Conservation (phyloP, 2,113 vertebrate genomes). For the Neoarius graeffei region DNA sequence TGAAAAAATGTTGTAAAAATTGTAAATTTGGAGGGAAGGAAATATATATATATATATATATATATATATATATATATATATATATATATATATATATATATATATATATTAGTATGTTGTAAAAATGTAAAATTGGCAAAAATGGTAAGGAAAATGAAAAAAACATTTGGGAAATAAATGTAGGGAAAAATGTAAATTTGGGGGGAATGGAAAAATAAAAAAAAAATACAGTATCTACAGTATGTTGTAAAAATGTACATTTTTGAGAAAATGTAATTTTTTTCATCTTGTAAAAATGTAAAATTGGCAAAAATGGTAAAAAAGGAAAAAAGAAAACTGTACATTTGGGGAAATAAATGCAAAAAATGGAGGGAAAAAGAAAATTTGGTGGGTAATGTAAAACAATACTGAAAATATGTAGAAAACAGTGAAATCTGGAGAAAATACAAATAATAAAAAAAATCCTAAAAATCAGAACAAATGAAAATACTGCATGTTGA, state of each 20-base stretch:
- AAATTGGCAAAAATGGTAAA: not conserved
- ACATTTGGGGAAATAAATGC: not conserved
- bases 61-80: too few relatives aligned
- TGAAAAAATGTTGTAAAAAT: not conserved
- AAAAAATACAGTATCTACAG: too few relatives aligned
- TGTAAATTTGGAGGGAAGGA: too few relatives aligned
- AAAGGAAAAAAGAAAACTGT: not conserved
- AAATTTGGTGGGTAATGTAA: not conserved
- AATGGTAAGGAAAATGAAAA: not conserved
- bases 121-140: not conserved
- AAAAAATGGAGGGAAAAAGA: not conserved
- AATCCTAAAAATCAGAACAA: too few relatives aligned
- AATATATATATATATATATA: too few relatives aligned
- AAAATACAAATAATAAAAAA: too few relatives aligned
- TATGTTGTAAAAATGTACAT: not conserved
- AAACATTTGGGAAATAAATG: not conserved
- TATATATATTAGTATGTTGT: not conserved
- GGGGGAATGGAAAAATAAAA: not conserved
- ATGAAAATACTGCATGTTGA: too few relatives aligned
- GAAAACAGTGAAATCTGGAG: too few relatives aligned
- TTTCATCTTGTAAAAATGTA: too few relatives aligned
- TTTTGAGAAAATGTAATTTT: too few relatives aligned
- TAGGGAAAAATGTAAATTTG: not conserved
- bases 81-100: too few relatives aligned
- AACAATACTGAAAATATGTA: not conserved